Evolutionary conservation across 2,113 vertebrate genomes (phyloP), one percentile per base, ranked within the genome.

Genomic region (Rallus limicola): DNA sequence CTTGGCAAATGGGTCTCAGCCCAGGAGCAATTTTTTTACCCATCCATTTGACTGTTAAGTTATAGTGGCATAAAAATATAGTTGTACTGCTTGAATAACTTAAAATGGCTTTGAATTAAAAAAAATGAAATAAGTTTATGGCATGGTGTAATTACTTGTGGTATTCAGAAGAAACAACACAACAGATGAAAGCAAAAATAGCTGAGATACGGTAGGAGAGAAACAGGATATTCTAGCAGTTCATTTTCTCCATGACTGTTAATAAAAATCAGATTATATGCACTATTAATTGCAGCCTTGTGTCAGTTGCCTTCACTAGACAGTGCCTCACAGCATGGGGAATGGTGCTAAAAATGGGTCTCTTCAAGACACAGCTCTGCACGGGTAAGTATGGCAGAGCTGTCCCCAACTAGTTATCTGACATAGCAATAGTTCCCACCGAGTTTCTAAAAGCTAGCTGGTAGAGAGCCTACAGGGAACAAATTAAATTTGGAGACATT

Each of bases 11-110:
- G 36, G 78, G 56, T 81, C 78, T 95, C 80, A 92, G 90, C 53
- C 81, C 78, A 93, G 81, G 16, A 92, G 70, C 59, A 82, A 58
- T 70, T 68, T 64, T 94, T 95, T 79, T 82, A 95, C 46, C 64
- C 89, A 92, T 89, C 55, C 56, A 82, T 95, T 90, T 94, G 67
- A 64, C 90, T 88, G 34, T 88, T 93, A 94, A 95, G 77, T 90
- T 95, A 95, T 85, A 91, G 79, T 72, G 74, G 60, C 56, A 90
- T 82, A 86, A 95, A 93, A 80, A 90, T 89, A 93, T 33, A 78
- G 44, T 67, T 92, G n/a, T 76, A 75, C 40, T 92, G 72, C 71
- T 87, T 70, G 63, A 91, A 94, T 77, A 88, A 86, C 67, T 82
- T 93, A 53, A 94, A 88, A 90, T 81, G 36, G 15, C 48, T 95